Conservation (phyloP, 2,113 vertebrate species). For the Hystrix cristata region DNA sequence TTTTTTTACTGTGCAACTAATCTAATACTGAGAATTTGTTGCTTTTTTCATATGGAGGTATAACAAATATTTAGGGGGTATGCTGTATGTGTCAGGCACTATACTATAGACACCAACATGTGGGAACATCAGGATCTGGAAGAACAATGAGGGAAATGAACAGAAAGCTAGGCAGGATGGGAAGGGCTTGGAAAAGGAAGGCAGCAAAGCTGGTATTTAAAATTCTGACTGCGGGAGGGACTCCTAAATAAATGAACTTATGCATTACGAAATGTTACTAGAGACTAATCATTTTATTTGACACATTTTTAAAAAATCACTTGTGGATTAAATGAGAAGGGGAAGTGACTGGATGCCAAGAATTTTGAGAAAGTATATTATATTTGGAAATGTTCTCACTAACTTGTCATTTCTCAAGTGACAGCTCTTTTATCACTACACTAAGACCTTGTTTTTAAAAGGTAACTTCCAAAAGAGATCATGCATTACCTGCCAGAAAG, state of each 20-base stretch:
- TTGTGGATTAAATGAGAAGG: constrained; percentile 7
- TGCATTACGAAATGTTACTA: background rate
- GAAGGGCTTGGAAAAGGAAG: background rate
- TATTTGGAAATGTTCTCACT: background rate
- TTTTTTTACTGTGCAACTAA: constrained; percentile 41
- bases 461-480: background rate
- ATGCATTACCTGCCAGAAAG: background rate
- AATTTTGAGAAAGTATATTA: background rate
- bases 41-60: background rate
- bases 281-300: background rate
- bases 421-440: background rate
- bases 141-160: background rate
- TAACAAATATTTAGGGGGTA: background rate
- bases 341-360: background rate
- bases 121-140: background rate
- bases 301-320: background rate
- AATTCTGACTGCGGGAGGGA: background rate
- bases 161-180: background rate
- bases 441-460: background rate
- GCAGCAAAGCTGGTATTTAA: background rate
- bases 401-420: constrained; percentile 21
- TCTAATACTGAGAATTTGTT: background rate
- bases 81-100: background rate
- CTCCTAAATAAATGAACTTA: background rate
- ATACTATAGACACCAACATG: background rate